These are phyloP conservation scores for Lagocephalus sceleratus DNA, from an alignment of 2,797 vertebrate species.

Conservation along the genomic window DNA sequence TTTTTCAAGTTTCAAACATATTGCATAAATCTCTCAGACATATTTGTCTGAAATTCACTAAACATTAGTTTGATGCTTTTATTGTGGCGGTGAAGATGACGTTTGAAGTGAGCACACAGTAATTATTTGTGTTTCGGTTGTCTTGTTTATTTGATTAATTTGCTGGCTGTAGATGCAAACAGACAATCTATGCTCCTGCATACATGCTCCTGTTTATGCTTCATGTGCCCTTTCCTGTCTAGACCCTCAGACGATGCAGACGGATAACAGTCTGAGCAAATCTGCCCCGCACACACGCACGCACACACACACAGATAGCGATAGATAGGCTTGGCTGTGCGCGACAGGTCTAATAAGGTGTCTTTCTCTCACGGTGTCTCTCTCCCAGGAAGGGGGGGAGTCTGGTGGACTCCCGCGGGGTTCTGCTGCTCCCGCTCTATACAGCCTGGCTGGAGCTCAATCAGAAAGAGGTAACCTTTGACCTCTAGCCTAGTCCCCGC, in stretches of 20 bases:
- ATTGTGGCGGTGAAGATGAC: conserved; percentile 19
- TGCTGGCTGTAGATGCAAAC: neutral
- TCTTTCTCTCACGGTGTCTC: conserved; percentile 78
- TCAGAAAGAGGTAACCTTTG: conserved; percentile 81
- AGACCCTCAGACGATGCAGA: too few species aligned
- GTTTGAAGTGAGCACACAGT: conserved; percentile 37
- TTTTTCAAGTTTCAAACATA: too few species aligned
- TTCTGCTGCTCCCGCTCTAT: conserved; percentile 78
- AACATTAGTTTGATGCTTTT: conserved; percentile 36
- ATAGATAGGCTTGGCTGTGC: conserved; percentile 41
- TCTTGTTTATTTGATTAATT: conserved; percentile 22
- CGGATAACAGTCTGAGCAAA: neutral
- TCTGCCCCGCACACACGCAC: neutral
- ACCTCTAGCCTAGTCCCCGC: conserved; percentile 70
- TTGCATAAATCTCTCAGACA: conserved; percentile 25
- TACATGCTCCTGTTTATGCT: neutral
- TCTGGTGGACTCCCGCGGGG: conserved; percentile 81
- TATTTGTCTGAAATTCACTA: conserved; percentile 20
- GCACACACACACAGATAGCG: conserved; percentile 10
- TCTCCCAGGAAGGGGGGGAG: conserved; percentile 80
- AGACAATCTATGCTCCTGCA: neutral
- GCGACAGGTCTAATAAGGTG: conserved; percentile 70
- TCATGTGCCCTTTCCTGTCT: neutral
- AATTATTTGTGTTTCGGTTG: conserved; percentile 11
- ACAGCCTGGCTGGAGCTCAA: conserved; percentile 83